Conservation (phyloP, 2,113 vertebrate species). For the Andinoacara biseriatus region DNA sequence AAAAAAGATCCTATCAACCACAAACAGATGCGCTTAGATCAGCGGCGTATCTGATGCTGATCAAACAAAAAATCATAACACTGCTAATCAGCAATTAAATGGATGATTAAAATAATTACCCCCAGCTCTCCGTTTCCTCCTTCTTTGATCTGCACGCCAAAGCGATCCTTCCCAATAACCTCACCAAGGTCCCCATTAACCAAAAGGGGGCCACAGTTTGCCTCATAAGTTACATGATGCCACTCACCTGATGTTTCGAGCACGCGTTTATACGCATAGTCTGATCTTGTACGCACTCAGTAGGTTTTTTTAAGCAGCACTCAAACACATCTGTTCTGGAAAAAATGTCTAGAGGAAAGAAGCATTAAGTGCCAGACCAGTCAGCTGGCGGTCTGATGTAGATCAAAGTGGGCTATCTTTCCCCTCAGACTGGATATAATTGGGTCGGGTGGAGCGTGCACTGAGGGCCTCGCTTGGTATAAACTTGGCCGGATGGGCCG, state of each 20-base stretch:
- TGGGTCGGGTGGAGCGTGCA: slow-evolving; percentile 71
- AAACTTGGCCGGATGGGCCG: slow-evolving; percentile 60
- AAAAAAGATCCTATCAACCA: slow-evolving; percentile 2
- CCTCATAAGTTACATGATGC: slow-evolving; percentile 6
- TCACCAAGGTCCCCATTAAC: slow-evolving; percentile 11
- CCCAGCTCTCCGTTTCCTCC: slow-evolving; percentile 11
- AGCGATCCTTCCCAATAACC: neutral
- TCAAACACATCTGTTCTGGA: slow-evolving; percentile 36
- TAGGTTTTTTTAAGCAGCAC: neutral
- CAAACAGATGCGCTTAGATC: slow-evolving; percentile 33
- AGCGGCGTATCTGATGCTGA: slow-evolving; percentile 32
- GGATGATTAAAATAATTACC: slow-evolving; percentile 51
- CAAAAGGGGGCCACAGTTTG: slow-evolving; percentile 27
- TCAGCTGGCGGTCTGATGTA: slow-evolving; percentile 41
- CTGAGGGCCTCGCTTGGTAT: slow-evolving; percentile 57
- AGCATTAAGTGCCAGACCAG: slow-evolving; percentile 24
- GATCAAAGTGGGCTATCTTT: slow-evolving; percentile 71
- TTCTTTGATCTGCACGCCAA: slow-evolving; percentile 30
- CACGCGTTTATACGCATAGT: neutral
- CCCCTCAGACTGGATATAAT: slow-evolving; percentile 68
- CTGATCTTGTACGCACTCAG: neutral
- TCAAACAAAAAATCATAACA: slow-evolving; percentile 39
- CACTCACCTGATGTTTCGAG: neutral
- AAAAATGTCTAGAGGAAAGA: slow-evolving; percentile 23
- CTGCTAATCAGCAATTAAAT: slow-evolving; percentile 46